Conservation (phyloP, 2,797 vertebrate genomes). For the Brachyalestes nurse region DNA sequence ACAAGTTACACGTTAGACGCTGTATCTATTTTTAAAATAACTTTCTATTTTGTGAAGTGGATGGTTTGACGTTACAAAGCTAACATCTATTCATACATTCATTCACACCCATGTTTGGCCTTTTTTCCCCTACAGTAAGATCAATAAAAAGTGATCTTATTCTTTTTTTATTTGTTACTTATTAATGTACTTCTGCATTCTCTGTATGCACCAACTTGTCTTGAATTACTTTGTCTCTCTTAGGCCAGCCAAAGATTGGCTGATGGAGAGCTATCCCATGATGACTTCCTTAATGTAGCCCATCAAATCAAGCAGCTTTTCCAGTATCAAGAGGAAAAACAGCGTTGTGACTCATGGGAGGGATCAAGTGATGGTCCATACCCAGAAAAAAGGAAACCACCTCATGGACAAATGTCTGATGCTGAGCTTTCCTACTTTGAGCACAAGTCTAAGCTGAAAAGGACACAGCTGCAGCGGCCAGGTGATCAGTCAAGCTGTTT, state of each 20-base stretch:
- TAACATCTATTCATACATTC: too few relatives aligned
- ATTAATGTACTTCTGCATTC: too few relatives aligned
- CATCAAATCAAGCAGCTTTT: conserved; percentile 96
- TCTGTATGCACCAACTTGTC: background rate
- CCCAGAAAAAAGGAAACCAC: conserved; percentile 78
- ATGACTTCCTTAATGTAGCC: conserved; percentile 92
- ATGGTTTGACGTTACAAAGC: too few relatives aligned
- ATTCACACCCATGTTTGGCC: too few relatives aligned
- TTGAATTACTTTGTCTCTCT: background rate
- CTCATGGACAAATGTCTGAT: conserved; percentile 69
- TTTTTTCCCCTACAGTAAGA: too few relatives aligned
- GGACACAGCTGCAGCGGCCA: conserved; percentile 89
- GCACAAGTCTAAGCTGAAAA: conserved; percentile 94
- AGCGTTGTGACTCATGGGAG: conserved; percentile 86
- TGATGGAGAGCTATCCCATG: conserved; percentile 91
- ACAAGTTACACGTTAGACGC: too few relatives aligned
- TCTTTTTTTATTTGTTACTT: too few relatives aligned
- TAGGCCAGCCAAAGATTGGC: conserved; percentile 90
- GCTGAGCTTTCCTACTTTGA: conserved; percentile 92
- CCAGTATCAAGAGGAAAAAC: conserved; percentile 96
- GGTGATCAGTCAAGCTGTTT: conserved; percentile 70
- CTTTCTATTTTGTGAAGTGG: too few relatives aligned
- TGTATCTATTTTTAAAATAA: too few relatives aligned
- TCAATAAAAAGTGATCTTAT: too few relatives aligned
- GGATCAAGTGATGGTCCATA: conserved; percentile 76